phyloP scores from a whole-genome alignment of 1,140 invertebrate genomes.

The Nebria ingens region DNA sequence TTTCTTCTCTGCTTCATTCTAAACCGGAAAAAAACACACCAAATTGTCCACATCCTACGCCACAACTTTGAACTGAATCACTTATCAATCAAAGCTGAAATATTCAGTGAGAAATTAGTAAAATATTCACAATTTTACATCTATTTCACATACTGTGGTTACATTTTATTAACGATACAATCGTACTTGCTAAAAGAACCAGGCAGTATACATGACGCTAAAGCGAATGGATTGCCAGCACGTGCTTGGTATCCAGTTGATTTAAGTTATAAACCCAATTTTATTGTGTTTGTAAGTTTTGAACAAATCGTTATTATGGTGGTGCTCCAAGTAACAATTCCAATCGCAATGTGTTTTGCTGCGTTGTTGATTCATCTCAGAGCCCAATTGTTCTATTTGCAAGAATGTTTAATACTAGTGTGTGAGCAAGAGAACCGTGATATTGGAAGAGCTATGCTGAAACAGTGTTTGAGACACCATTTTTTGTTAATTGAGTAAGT shows the following conservation, averaged over 20 bases:
- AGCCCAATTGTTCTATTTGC: neutral
- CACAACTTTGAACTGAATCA: neutral
- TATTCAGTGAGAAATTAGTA: neutral
- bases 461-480: neutral
- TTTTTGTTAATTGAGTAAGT: neutral
- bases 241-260: neutral
- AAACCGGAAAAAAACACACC: neutral
- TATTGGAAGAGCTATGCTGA: neutral
- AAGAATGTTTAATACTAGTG: neutral
- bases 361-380: neutral
- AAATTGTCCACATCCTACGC: neutral
- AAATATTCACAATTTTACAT: conserved; percentile 1
- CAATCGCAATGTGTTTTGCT: conserved; percentile 2
- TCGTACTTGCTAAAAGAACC: neutral
- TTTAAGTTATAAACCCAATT: neutral
- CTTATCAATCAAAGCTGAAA: neutral
- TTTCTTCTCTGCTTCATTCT: neutral
- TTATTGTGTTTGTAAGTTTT: neutral
- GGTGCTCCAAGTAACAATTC: neutral
- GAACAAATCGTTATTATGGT: neutral
- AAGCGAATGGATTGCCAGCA: conserved; percentile 2
- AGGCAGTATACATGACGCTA: neutral
- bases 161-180: neutral
- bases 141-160: neutral
- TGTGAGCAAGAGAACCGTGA: neutral